Conservation (phyloP, 2,113 vertebrate genomes). For the Microcebus lehilahytsara region DNA sequence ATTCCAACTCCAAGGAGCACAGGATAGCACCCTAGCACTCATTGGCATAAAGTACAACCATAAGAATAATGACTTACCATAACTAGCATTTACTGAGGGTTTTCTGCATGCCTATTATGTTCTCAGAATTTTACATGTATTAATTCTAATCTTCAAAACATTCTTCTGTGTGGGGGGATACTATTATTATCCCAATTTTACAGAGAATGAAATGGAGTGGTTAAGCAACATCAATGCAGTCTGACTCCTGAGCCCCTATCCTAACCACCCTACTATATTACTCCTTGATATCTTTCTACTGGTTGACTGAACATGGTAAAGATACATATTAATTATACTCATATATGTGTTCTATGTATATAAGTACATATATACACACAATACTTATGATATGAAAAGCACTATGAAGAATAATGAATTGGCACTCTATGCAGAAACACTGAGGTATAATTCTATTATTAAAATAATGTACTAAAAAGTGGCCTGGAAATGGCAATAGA, state of each 20-base stretch:
- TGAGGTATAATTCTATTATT: neutral
- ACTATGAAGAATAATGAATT: neutral
- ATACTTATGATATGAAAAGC: neutral
- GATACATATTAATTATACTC: neutral
- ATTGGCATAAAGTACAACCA: neutral
- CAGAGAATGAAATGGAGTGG: neutral
- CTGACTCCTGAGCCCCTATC: neutral
- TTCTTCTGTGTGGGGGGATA: neutral
- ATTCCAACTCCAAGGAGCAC: neutral
- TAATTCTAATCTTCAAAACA: slow-evolving; percentile 14
- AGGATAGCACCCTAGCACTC: neutral
- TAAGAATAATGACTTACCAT: neutral
- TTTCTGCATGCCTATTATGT: neutral
- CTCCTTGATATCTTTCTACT: neutral
- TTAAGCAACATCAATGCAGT: neutral
- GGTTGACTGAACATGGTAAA: neutral
- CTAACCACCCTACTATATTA: neutral
- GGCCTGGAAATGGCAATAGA: neutral
- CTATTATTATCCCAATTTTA: neutral
- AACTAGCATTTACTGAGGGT: neutral
- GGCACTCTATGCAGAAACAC: neutral
- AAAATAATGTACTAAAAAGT: slow-evolving; percentile 11
- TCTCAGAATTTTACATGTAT: neutral
- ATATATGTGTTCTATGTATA: neutral
- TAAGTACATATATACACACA: neutral